A percentile compares a stretch with the other conserved stretches of the same genome.
phyloP scores from a whole-genome alignment of 2,888 invertebrate species.

The Nebria brevicollis region DNA sequence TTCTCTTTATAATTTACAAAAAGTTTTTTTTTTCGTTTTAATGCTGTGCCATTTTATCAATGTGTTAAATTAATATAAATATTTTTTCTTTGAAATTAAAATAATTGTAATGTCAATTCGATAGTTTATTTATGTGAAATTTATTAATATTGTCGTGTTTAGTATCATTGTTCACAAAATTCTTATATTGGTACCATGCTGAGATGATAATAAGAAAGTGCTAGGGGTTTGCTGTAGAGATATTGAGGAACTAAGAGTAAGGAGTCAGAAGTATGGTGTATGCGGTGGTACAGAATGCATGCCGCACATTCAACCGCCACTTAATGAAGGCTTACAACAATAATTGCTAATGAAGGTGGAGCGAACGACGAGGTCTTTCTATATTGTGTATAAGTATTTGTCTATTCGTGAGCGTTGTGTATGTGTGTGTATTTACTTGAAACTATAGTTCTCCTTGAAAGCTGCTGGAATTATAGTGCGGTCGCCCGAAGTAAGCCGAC shows the following conservation, averaged over 20 bases:
- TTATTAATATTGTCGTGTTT: too few species aligned
- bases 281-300: constrained; percentile 2
- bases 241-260: background rate
- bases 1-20: too few species aligned
- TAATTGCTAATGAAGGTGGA: constrained; percentile 42
- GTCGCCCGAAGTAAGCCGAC: constrained; percentile 35
- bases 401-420: background rate
- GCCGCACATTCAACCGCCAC: constrained; percentile 32
- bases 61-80: too few species aligned
- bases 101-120: too few species aligned
- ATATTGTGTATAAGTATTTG: background rate
- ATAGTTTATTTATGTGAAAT: too few species aligned
- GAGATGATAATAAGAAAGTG: background rate
- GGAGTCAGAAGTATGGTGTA: background rate
- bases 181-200: background rate
- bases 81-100: too few species aligned
- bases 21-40: too few species aligned
- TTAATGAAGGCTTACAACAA: constrained; percentile 45
- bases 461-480: constrained; percentile 43
- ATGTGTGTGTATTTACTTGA: constrained; percentile 10
- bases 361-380: constrained; percentile 4
- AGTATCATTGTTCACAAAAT: background rate
- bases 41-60: too few species aligned
- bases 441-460: constrained; percentile 42
- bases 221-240: background rate